Base-by-base conservation (phyloP, 2,797 vertebrate species). In the Platalea minor region DNA sequence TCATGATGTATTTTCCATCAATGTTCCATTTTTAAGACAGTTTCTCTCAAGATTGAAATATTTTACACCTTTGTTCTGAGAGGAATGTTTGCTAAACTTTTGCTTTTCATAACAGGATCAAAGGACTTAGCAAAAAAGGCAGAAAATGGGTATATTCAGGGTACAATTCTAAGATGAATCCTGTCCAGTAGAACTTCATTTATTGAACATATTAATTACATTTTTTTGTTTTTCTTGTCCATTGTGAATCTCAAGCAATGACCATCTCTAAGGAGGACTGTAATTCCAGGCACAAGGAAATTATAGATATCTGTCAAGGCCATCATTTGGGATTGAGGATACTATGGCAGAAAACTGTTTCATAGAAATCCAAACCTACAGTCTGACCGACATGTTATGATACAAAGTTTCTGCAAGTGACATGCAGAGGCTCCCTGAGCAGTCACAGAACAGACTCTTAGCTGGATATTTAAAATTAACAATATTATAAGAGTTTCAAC, bases 71-170 rank as follows among this genome's bases (percentile, higher is more conserved):
- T 85, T 91, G 7, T 76, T 89, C 68, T 68, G 29, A 80, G 53
- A 70, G 13, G 15, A 83, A 64, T 51, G 7, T 57, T 80, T 83
- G 64, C n/a, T 68, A 77, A 96, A 96, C 60, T 91, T 94, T 26
- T 48, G 19, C 18, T 91, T 89, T 90, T 69, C 46, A 33, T 39
- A 78, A 54, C 8, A 17, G 4, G 37, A 89, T 78, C 24, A 90
- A 83, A 75, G 25, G 9, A 70, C n/a, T 88, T 57, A 9, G 59
- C 2, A 64, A 85, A 85, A 89, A 89, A 69, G 33, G 35, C 26
- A 89, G 33, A 73, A 78, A 68, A 83, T 9, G 4, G 14, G 10
- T 46, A 65, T 59, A 88, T 69, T 75, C 35, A 65, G 28, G 10
- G 26, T 26, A 73, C 11, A 89, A 45, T 67, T 82, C 39, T 59